Percentiles rank a stretch among this genome's conserved stretches.
phyloP scores from a whole-genome alignment of 1,140 invertebrate genomes.

The Macrobrachium nipponense region DNA sequence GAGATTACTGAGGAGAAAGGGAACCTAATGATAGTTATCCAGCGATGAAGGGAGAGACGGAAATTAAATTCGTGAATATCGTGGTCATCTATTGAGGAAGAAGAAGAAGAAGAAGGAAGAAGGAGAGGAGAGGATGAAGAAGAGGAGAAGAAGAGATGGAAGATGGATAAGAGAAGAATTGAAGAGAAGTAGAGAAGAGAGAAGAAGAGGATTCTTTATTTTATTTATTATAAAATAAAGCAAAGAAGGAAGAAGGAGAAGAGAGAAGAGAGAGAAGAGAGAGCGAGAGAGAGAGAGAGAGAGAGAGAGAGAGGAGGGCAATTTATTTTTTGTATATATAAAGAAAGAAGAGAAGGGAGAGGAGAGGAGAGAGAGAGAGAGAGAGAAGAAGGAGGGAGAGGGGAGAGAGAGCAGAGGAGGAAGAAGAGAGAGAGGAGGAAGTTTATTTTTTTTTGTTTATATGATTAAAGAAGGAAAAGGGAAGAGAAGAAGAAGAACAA shows the following conservation, averaged over 20 bases:
- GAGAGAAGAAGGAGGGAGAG: background rate
- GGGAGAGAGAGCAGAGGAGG: background rate
- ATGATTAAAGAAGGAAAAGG: background rate
- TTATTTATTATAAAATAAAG: too few relatives aligned
- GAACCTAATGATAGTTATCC: background rate
- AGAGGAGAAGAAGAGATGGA: background rate
- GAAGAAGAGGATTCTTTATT: background rate
- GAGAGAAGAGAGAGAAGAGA: too few relatives aligned
- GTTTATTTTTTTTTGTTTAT: too few relatives aligned
- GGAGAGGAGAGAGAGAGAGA: background rate
- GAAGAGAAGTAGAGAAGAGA: background rate
- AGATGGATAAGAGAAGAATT: too few relatives aligned
- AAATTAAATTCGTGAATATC: background rate
- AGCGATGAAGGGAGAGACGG: background rate
- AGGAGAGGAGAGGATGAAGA: background rate
- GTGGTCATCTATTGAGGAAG: background rate
- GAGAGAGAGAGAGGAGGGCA: background rate
- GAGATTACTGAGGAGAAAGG: background rate
- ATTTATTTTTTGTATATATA: background rate
- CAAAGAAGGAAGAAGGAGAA: too few relatives aligned
- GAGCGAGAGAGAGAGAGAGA: background rate
- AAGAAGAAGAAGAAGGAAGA: background rate
- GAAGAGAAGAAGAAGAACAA: slow-evolving; percentile 21
- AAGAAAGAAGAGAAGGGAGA: background rate
- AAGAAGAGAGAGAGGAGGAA: slow-evolving; percentile 5